Conservation (phyloP, 2,888 invertebrate species). For the Chrysolina oricalcia region DNA sequence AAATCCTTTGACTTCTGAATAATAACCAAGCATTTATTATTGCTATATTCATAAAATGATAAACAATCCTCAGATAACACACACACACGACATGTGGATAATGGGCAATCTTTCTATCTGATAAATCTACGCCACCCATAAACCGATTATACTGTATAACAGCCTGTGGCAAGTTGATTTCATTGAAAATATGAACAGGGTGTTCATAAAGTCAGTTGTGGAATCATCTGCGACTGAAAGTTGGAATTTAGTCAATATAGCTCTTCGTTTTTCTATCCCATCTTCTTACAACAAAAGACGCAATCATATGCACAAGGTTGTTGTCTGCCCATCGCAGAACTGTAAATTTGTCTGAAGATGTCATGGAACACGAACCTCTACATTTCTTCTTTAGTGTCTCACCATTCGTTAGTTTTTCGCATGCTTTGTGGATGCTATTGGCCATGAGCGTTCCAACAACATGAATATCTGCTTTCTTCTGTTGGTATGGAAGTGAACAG, state of each 20-base stretch:
- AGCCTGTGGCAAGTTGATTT: slow-evolving; percentile 24
- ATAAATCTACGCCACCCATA: slow-evolving; percentile 37
- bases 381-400: slow-evolving; percentile 24
- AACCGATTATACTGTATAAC: slow-evolving; percentile 34
- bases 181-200: too few relatives aligned
- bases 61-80: slow-evolving; percentile 40
- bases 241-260: too few relatives aligned
- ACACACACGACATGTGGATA: slow-evolving; percentile 43
- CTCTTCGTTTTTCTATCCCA: slow-evolving; percentile 45
- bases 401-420: slow-evolving; percentile 18
- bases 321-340: too few relatives aligned
- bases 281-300: slow-evolving; percentile 38
- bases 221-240: too few relatives aligned
- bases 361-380: slow-evolving; percentile 35
- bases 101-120: slow-evolving; percentile 42
- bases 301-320: too few relatives aligned
- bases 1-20: too few relatives aligned
- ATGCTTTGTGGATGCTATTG: slow-evolving; percentile 31
- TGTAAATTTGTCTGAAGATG: too few relatives aligned
- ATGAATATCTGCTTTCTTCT: slow-evolving; percentile 26
- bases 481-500: slow-evolving; percentile 27
- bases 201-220: too few relatives aligned
- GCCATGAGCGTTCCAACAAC: slow-evolving; percentile 30
- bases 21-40: background rate
- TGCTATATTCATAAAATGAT: slow-evolving; percentile 30